These are phyloP conservation scores for Amia ocellicauda DNA, from an alignment of 2,113 vertebrate genomes.

Conservation along the genomic window DNA sequence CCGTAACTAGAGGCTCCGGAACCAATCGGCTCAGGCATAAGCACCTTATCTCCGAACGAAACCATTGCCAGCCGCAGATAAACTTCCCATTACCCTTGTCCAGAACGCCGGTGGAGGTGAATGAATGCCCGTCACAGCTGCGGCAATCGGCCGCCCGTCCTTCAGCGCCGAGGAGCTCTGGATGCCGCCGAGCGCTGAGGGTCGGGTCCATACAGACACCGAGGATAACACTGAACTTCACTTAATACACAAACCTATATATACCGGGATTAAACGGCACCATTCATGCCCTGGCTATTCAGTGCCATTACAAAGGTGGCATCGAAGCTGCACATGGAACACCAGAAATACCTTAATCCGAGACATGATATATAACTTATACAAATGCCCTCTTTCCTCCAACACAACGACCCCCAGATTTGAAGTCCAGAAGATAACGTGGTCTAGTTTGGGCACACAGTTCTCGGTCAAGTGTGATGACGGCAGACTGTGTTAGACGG, in stretches of 20 bases:
- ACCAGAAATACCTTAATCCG: background rate
- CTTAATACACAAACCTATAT: no score
- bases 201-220: no score
- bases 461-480: background rate
- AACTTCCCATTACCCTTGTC: slow-evolving; percentile 33
- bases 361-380: no score
- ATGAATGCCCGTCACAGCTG: slow-evolving; percentile 10
- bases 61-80: slow-evolving; percentile 27
- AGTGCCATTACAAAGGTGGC: background rate
- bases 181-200: no score
- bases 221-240: no score
- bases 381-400: no score
- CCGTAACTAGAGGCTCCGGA: slow-evolving; percentile 29
- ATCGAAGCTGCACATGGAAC: background rate
- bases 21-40: slow-evolving; percentile 48
- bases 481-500: background rate
- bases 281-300: background rate
- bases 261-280: no score
- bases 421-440: no score
- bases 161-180: background rate
- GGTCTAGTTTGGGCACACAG: no score
- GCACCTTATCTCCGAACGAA: slow-evolving; percentile 33
- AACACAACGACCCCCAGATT: no score
- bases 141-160: background rate
- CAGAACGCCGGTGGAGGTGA: background rate